Base-by-base conservation (phyloP, 2,113 vertebrate species). In the Dipodomys stephensi region DNA sequence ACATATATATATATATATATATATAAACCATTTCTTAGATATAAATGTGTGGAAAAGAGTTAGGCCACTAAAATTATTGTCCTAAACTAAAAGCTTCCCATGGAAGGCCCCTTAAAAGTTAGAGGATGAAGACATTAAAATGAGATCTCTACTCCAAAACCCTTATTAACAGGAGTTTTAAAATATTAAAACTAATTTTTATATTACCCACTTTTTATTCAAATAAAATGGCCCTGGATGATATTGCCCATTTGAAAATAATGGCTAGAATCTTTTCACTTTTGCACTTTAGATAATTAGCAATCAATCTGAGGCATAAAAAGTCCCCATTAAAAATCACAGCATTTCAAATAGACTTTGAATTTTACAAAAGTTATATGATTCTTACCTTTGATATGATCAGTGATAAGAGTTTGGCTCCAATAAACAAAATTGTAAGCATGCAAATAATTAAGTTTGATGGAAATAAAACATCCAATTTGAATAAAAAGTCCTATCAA, bases 101-200 rank as follows among this genome's bases (percentile, higher is more conserved):
- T 20, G 23, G 30, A 94, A 87, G 64, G 7, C 10, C 30, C 60
- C 35, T 20, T 73, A 71, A 84, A 27, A 71, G 15, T 57, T 85
- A 6, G 32, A 44, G 74, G 46, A 73, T 86, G 65, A 93, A 94
- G 78, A 80, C 73, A 91, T 76, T 93, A 87, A 87, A 87, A 90
- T 92, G 19, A 90, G 65, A 22, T 89, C 15, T 92, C 22, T 81
- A 15, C n/a, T 92, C 83, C 22, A 91, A 81, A 83, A 30, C 16
- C 13, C 5, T 80, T 65, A 85, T 35, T 94, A 96, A 78, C 30
- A 10, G 88, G 16, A 25, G 1, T 30, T 93, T 95, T 93, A 44
- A 81, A 81, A 80, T 22, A 78, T 0, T 71, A 15, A 87, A 86
- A 86, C 19, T 89, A 87, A 92, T 78, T 7, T 22, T 92, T 67